Evolutionary conservation across 2,797 vertebrate genomes (phyloP).

Genomic region (Schizothorax lantsangensis): DNA sequence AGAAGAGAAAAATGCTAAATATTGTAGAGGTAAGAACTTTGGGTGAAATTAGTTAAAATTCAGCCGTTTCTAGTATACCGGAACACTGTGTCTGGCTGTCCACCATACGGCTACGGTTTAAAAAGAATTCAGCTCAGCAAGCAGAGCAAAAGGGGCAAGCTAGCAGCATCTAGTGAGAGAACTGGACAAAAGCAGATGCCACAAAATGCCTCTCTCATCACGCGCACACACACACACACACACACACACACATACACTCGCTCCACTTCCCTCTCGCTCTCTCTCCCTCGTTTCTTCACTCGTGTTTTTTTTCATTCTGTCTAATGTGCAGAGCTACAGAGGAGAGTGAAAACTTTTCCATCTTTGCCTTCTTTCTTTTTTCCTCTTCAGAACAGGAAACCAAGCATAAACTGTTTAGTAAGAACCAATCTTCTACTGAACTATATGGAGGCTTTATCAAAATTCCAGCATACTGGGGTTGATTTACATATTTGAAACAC

Average conservation of each 20-base stretch:
- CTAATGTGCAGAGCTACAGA: slow-evolving; percentile 55
- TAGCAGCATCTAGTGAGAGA: slow-evolving; percentile 80
- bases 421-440: background rate
- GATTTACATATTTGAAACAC: background rate
- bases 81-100: slow-evolving; percentile 30
- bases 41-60: background rate
- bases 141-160: slow-evolving; percentile 69
- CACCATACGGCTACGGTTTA: slow-evolving; percentile 53
- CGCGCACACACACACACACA: slow-evolving; percentile 14
- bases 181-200: slow-evolving; percentile 74
- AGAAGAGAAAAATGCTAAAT: slow-evolving; percentile 5
- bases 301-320: slow-evolving; percentile 36
- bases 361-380: slow-evolving; percentile 50
- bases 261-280: slow-evolving; percentile 33
- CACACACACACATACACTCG: slow-evolving; percentile 29
- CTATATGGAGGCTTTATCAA: background rate
- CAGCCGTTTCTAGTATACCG: background rate
- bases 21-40: background rate
- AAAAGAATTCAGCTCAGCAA: slow-evolving; percentile 57
- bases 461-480: background rate
- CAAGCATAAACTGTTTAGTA: slow-evolving; percentile 31
- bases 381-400: slow-evolving; percentile 35
- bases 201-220: slow-evolving; percentile 55
- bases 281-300: slow-evolving; percentile 30
- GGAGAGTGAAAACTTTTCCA: slow-evolving; percentile 54